These are phyloP conservation scores for Drosophila meridionalis DNA, from an alignment of 2,888 invertebrate species.

Conservation along the genomic window DNA sequence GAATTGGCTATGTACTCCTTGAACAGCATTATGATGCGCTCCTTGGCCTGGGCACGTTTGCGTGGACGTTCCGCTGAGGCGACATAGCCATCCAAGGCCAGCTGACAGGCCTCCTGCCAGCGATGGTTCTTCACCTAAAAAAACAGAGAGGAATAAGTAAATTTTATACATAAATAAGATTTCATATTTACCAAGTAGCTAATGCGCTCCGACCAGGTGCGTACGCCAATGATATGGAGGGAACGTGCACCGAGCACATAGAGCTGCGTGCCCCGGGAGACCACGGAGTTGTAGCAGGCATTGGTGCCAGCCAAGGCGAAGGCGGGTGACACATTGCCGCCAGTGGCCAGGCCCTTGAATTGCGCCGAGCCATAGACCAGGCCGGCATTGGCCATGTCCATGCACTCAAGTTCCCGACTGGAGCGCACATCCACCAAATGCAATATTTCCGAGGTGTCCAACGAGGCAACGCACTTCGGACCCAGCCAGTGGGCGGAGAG, in stretches of 20 bases:
- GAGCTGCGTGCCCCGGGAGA: conserved; percentile 88
- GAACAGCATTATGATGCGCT: conserved; percentile 85
- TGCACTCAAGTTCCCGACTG: conserved; percentile 93
- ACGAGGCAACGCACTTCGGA: conserved; percentile 91
- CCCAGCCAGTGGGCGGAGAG: conserved; percentile 93
- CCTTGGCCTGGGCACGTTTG: conserved; percentile 84
- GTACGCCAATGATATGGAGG: conserved; percentile 87
- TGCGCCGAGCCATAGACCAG: conserved; percentile 94
- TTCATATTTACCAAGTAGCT: conserved; percentile 86
- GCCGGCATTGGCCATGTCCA: conserved; percentile 92
- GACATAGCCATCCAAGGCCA: conserved; percentile 86
- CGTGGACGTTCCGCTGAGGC: conserved; percentile 83
- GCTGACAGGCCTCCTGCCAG: conserved; percentile 87
- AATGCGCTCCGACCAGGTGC: conserved; percentile 89
- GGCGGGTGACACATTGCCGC: conserved; percentile 93
- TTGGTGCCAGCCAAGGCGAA: conserved; percentile 87
- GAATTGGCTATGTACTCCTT: conserved; percentile 85
- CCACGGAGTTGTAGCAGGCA: conserved; percentile 90
- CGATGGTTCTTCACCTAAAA: conserved; percentile 85
- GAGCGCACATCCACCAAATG: conserved; percentile 95
- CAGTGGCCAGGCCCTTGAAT: conserved; percentile 96
- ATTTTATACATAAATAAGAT: background rate
- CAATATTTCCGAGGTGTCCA: conserved; percentile 93
- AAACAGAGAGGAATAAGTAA: background rate
- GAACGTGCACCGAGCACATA: conserved; percentile 89